Evolutionary conservation across 2,888 invertebrate species (phyloP), one percentile per base, ranked within the genome.

Genomic region (Tetragonula carbonaria): DNA sequence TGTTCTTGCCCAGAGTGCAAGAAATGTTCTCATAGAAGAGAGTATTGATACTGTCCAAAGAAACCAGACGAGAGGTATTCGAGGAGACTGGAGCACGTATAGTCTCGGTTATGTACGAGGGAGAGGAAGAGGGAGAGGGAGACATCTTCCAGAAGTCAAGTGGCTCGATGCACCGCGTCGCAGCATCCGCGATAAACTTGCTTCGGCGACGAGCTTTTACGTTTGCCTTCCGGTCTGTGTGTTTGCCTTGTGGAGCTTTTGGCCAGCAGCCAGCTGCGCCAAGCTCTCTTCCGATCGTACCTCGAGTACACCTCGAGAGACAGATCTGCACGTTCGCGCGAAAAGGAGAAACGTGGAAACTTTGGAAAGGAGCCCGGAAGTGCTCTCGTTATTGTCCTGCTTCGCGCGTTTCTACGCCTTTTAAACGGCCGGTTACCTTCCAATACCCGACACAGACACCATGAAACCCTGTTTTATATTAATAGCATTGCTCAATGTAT

Each of bases 281-380:
- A 6, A 38, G 6, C 5, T 38, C 38, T 38, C 38, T 38, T 5
- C 38, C 8, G 38, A 38, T 45, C 8, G 8, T 45, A 8, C 1
- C 14, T n/a, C 57, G 2, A 59, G 57, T 59, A n/a, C 45, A 45
- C 11, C 23, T 23, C 5, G 14, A n/a, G 14, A n/a, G n/a, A 59
- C 57, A 5, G 57, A 59, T n/a, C 13, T 14, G 5, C 11, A n/a
- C 13, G 4, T 33, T 11, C 11, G 8, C 45, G 45, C 8, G 45
- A 45, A n/a, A 23, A n/a, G 2, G 28, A 28, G 4, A 59, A 13
- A 59, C n/a, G 57, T n/a, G 14, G n/a, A n/a, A 59, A 59, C 57
- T 59, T 59, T 59, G n/a, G 57, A n/a, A 59, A 59, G 57, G n/a
- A 59, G n/a, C n/a, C n/a, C 57, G 57, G n/a, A 59, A 59, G 57